A percentile compares a stretch with the other conserved stretches of the same genome.
Conservation (phyloP, 2,888 invertebrate species). For the Tachina grossa region DNA sequence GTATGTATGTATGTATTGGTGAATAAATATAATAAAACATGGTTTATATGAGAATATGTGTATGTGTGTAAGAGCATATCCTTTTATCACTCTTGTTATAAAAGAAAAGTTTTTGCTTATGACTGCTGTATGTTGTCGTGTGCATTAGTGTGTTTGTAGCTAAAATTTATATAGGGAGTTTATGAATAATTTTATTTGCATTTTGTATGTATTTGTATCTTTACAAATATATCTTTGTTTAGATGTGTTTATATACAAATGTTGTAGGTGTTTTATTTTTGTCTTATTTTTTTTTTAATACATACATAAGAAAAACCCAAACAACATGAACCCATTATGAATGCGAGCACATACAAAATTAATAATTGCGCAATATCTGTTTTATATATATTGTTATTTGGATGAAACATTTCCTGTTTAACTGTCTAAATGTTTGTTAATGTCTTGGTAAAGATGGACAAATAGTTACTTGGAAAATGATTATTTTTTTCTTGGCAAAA, state of each 20-base stretch:
- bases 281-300: not conserved
- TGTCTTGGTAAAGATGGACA: not conserved
- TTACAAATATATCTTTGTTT: not conserved
- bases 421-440: conserved; percentile 36
- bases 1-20: conserved; percentile 10
- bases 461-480: too few species aligned
- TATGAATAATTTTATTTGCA: conserved; percentile 64
- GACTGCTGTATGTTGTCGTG: not conserved
- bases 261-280: conserved; percentile 28
- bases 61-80: conserved; percentile 19
- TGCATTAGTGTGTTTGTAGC: conserved; percentile 20
- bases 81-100: conserved; percentile 24
- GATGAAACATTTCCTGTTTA: conserved; percentile 47
- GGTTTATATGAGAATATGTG: not conserved
- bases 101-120: conserved; percentile 47
- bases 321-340: conserved; percentile 79
- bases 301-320: conserved; percentile 5
- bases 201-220: conserved; percentile 31
- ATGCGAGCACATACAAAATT: conserved; percentile 68
- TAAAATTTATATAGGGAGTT: conserved; percentile 60
- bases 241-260: not conserved
- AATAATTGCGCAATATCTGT: not conserved
- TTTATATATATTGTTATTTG: conserved; percentile 76
- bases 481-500: too few species aligned
- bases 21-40: conserved; percentile 1